Evolutionary conservation across 2,797 vertebrate species (phyloP), one percentile per base, ranked within the genome.

Genomic region (Hypotaenidia philippensis): DNA sequence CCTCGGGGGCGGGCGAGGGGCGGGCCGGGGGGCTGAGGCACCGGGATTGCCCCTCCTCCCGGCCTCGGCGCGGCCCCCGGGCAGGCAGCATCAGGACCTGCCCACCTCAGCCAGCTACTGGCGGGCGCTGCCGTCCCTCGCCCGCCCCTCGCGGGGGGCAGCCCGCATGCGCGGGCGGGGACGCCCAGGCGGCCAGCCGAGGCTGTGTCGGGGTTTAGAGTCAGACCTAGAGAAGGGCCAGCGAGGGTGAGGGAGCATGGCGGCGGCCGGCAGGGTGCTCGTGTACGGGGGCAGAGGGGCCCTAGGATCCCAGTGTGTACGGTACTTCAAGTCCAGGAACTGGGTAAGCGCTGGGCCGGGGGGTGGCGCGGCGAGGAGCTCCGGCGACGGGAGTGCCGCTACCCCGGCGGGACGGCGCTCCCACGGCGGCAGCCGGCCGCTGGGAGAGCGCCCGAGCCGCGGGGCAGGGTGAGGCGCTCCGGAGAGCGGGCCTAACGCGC

Each of bases 231-330:
- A 44, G 41, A 26, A 2, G 2, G 29, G 13, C 2, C 0, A 13
- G 25, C 21, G 1, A 36, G 36, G 41, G 4, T 3, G 36, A 5
- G 47, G 1, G 22, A 2, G 17, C 5, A 88, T 41, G 60, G 60
- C 59, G 4, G 26, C 6, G 2, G 96, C 95, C 2, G 97, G 97
- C 82, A 97, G 98, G 88, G 99, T 98, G 45, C 97, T 99, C 81
- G 98, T 99, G 32, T 99, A 99, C 52, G 99, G 99, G 5, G 99
- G 99, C 10, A 97, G 93, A 72, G 99, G 99, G 7, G 99, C 99
- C 1, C 97, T 99, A 95, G 99, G 99, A 49, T 98, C 99, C 2
- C 97, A 97, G 23, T 99, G 99, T 74, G 99, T 99, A 83, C 98
- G 97, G 13, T 97, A 98, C 83, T 99, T 99, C 92, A 98, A 97